A percentile compares a stretch with the other conserved stretches of the same genome.
Conservation (phyloP, 2,888 invertebrate species). For the Bursaphelenchus okinawaensis region DNA sequence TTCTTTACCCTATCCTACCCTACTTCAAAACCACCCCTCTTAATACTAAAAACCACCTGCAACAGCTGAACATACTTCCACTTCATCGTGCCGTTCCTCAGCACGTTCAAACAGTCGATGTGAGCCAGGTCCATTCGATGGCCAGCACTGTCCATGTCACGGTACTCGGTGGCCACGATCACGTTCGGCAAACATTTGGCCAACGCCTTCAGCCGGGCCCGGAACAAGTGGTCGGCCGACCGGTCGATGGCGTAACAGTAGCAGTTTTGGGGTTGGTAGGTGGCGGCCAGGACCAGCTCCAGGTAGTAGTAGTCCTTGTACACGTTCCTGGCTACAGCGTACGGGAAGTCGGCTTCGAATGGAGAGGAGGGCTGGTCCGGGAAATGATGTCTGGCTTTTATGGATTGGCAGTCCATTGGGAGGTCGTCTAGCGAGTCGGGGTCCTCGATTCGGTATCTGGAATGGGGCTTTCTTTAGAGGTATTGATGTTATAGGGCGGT, state of each 20-base stretch:
- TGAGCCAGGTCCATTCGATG: background rate
- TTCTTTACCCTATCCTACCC: too few relatives aligned
- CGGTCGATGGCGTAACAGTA: constrained; percentile 16
- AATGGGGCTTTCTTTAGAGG: too few relatives aligned
- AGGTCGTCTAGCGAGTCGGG: background rate
- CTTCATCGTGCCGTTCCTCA: background rate
- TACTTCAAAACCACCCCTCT: background rate
- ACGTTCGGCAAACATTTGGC: constrained; percentile 17
- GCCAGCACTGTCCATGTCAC: constrained; percentile 12
- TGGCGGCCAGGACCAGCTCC: constrained; percentile 15
- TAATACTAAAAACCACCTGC: too few relatives aligned
- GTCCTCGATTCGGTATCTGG: background rate
- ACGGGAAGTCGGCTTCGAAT: constrained; percentile 13
- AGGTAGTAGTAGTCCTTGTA: constrained; percentile 15
- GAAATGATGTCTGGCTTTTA: background rate
- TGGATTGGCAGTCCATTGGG: background rate
- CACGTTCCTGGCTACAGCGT: constrained; percentile 11
- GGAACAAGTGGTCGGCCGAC: background rate
- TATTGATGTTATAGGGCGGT: too few relatives aligned
- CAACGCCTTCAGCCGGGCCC: constrained; percentile 7
- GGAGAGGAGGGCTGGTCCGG: background rate
- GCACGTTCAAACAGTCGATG: constrained; percentile 7
- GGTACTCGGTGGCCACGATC: background rate
- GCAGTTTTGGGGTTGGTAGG: constrained; percentile 12
- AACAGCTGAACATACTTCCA: constrained; percentile 14